phyloP scores from a whole-genome alignment of 1,140 invertebrate genomes.

The Zaprionus nigranus region DNA sequence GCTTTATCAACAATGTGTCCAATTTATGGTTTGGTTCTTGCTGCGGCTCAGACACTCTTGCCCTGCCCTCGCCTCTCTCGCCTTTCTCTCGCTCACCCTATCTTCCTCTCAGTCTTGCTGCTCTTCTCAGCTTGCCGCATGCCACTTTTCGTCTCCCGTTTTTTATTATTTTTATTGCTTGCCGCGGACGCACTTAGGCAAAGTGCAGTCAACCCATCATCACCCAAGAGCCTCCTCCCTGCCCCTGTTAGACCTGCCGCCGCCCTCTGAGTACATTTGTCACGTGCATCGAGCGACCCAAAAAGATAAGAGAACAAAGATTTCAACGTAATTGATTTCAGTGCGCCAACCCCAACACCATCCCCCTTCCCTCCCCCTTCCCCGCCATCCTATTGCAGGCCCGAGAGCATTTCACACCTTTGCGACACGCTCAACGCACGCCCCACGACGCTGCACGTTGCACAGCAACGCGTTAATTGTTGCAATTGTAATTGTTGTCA shows the following conservation, averaged over 20 bases:
- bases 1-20: conserved; percentile 81
- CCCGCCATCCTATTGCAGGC: background rate
- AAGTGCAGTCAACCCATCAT: conserved; percentile 69
- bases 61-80: background rate
- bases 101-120: background rate
- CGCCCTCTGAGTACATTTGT: conserved; percentile 24
- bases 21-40: conserved; percentile 65
- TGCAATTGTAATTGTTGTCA: conserved; percentile 33
- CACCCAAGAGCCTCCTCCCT: background rate
- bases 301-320: conserved; percentile 56
- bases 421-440: background rate
- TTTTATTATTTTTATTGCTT: conserved; percentile 71
- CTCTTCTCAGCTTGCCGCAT: conserved; percentile 11
- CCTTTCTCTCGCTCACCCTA: background rate
- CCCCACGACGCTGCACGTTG: background rate
- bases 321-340: conserved; percentile 60
- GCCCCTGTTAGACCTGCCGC: background rate
- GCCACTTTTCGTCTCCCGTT: conserved; percentile 35
- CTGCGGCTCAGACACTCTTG: conserved; percentile 18
- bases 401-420: conserved; percentile 35
- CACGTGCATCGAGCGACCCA: conserved; percentile 54
- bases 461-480: conserved; percentile 1
- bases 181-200: conserved; percentile 74
- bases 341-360: conserved; percentile 4
- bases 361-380: background rate